A percentile compares a stretch with the other conserved stretches of the same genome.
Conservation (phyloP, 2,797 vertebrate genomes). For the Microcaecilia unicolor region DNA sequence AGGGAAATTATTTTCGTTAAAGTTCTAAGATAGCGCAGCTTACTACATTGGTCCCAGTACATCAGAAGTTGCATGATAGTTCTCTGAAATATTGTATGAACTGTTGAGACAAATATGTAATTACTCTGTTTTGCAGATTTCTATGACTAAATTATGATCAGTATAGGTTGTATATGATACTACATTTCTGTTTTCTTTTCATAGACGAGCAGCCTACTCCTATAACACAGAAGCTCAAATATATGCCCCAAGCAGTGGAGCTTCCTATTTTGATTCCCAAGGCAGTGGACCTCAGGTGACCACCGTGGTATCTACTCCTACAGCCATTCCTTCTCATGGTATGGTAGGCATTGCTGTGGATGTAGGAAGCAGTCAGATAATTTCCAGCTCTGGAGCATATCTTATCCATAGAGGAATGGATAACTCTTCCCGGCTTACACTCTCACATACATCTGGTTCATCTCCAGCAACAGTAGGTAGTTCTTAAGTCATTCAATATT, state of each 20-base stretch:
- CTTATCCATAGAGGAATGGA: conserved; percentile 92
- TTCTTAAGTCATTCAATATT: no score
- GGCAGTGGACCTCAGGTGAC: conserved; percentile 80
- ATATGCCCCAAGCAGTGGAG: conserved; percentile 75
- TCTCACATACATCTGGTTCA: conserved; percentile 86
- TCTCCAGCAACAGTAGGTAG: conserved; percentile 89
- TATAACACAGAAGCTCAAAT: conserved; percentile 88
- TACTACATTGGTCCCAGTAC: no score
- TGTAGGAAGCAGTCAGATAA: conserved; percentile 80
- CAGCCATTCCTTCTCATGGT: conserved; percentile 74
- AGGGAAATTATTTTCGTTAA: no score
- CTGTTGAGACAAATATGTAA: no score
- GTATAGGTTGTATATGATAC: background rate
- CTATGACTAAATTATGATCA: no score
- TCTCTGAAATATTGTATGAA: no score
- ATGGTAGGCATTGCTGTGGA: conserved; percentile 98
- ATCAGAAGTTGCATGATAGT: no score
- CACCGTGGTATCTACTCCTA: conserved; percentile 80
- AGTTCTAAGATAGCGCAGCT: no score
- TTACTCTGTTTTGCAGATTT: no score
- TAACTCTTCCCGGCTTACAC: conserved; percentile 74
- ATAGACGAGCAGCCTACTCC: conserved; percentile 79
- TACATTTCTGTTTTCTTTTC: background rate
- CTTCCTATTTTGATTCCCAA: conserved; percentile 84
- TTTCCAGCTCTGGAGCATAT: conserved; percentile 86